phyloP scores from a whole-genome alignment of 2,113 vertebrate genomes.

The Lepidothrix coronata region DNA sequence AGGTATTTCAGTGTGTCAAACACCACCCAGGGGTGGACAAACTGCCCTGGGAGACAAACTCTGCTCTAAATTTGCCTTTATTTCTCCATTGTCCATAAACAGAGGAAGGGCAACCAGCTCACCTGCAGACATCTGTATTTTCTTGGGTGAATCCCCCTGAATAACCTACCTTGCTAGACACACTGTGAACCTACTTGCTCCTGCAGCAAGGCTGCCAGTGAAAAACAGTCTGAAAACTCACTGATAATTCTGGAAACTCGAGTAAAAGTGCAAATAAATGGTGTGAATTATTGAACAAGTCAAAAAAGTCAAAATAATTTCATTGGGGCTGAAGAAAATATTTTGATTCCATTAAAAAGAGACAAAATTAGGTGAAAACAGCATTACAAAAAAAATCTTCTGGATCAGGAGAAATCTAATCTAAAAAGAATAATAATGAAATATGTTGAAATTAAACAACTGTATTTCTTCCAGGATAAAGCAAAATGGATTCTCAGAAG shows the following conservation, averaged over 20 bases:
- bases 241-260: not conserved
- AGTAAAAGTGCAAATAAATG: not conserved
- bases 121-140: not conserved
- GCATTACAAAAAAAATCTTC: not conserved
- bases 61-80: not conserved
- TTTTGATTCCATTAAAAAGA: not conserved
- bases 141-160: not conserved
- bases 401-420: not conserved
- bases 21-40: not conserved
- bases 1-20: not conserved
- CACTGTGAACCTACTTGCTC: not conserved
- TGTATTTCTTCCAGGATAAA: not conserved
- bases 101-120: not conserved
- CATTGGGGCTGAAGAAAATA: not conserved
- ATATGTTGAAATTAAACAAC: not conserved
- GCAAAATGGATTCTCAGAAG: not conserved
- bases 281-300: not conserved
- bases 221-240: not conserved
- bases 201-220: not conserved
- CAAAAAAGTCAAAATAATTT: not conserved
- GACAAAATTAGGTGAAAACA: not conserved
- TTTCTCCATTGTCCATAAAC: not conserved
- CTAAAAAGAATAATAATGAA: not conserved
- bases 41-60: not conserved
- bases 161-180: not conserved